Evolutionary conservation across 2,888 invertebrate species (phyloP), one percentile per base, ranked within the genome.

Genomic region (Polyommatus icarus): DNA sequence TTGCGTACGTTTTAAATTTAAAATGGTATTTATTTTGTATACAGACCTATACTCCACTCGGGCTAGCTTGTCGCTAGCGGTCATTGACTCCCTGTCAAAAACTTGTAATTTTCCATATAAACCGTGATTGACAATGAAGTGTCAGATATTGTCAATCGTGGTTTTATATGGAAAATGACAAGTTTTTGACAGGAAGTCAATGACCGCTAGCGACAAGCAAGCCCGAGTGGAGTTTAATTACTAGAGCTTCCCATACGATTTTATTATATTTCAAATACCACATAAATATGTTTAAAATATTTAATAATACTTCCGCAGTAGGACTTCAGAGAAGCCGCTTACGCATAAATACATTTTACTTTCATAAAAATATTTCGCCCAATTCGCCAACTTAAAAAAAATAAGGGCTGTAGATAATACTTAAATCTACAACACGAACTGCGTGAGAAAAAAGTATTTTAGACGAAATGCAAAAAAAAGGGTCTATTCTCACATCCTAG

Each of bases 401-500:
- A 3, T 10, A 8, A 40, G 7, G 12, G 12, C 15, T 15, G 1
- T 6, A 12, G 2, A 67, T 67, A 29, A 67, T 67, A 29, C 6
- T 29, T 12, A 67, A 67, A 67, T 67, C 67, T 12, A 67, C 15
- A 50, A 24, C 20, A 75, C 46, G 46, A 75, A 24, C 50, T 24
- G 12, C 75, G 54, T 75, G 46, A 75, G 54, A 75, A 75, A 75
- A 75, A 29, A 67, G 29, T 67, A 32, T 67, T 67, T 61, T 29
- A 32, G 67, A 67, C 67, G 6, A 67, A 67, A 67, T 67, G 29
- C 67, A 67, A 67, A 67, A 67, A 67, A 67, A 67, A 67, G 67
- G 29, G 67, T 15, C 72, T 59, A 77, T 72, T 36, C 40, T 73
- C 77, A 36, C 73, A 77, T 59, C 20, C 20, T 46, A 40, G 59